Evolutionary conservation across 2,113 vertebrate genomes (phyloP).

Genomic region (Chionis minor): DNA sequence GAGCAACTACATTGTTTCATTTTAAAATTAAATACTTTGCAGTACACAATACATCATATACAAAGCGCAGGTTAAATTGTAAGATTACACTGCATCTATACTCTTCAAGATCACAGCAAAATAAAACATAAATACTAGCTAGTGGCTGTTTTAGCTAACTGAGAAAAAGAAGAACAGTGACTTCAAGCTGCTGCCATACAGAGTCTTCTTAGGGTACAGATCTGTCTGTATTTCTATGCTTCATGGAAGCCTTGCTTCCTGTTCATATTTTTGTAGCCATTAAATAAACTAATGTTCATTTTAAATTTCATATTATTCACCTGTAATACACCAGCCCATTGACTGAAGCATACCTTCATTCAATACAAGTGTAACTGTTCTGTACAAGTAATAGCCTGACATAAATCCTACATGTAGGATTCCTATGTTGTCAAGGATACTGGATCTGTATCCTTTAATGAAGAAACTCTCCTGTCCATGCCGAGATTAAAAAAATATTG

Average conservation of each 20-base stretch:
- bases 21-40: neutral
- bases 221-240: neutral
- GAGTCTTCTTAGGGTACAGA: neutral
- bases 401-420: accelerated
- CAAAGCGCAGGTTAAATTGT: neutral
- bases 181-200: neutral
- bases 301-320: neutral
- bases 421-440: accelerated
- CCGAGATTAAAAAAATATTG: neutral
- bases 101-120: neutral
- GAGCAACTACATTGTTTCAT: conserved; percentile 37
- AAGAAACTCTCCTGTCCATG: neutral
- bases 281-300: neutral
- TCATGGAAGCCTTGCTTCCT: neutral
- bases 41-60: neutral
- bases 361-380: neutral
- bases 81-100: neutral
- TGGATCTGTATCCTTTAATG: neutral
- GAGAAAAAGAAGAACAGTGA: neutral
- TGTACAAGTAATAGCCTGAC: neutral
- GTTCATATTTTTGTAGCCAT: neutral
- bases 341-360: accelerated
- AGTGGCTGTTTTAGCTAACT: neutral
- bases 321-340: neutral
- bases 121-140: neutral